A percentile compares a stretch with the other conserved stretches of the same genome.
phyloP scores from a whole-genome alignment of 2,113 vertebrate species.

The Platycercus adscitus region DNA sequence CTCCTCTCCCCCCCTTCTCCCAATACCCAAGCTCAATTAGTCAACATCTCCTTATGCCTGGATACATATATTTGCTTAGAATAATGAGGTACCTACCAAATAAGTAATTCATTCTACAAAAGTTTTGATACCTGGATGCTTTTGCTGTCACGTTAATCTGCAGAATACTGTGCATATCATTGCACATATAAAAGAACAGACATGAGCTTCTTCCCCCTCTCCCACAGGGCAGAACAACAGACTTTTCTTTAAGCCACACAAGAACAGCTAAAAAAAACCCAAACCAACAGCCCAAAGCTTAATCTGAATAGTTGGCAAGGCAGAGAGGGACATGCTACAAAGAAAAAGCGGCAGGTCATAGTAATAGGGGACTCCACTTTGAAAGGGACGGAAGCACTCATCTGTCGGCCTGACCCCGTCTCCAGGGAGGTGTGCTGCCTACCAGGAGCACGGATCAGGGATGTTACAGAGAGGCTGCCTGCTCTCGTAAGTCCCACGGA shows the following conservation, averaged over 20 bases:
- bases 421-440: no score
- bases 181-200: not conserved
- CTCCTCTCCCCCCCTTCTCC: rapidly evolving
- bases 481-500: no score
- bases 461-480: no score
- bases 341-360: no score
- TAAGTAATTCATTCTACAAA: not conserved
- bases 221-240: not conserved
- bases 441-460: no score
- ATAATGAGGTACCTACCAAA: not conserved
- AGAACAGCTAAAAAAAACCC: not conserved
- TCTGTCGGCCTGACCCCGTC: no score
- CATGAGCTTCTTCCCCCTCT: not conserved
- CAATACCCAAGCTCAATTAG: not conserved
- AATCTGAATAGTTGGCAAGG: not conserved
- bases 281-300: not conserved
- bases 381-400: no score
- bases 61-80: not conserved
- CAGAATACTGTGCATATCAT: not conserved
- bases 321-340: not conserved
- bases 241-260: not conserved
- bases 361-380: no score
- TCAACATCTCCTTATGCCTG: not conserved
- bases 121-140: not conserved
- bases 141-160: not conserved